Base-by-base conservation (phyloP, 1,140 invertebrate species). In the Scaptomyza graminum region DNA sequence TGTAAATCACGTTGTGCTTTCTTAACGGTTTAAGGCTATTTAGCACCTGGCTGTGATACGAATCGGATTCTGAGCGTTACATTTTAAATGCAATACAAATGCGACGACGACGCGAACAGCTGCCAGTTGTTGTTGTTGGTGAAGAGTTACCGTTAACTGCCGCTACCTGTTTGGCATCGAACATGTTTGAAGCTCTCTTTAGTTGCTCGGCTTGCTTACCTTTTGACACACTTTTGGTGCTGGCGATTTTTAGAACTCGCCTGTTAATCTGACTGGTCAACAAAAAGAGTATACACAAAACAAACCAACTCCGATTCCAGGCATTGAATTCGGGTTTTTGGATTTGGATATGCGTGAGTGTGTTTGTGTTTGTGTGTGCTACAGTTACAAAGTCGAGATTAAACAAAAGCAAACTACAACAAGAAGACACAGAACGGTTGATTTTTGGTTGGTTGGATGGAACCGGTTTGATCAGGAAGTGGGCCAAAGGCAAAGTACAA, bases 231-330 rank as follows among this genome's bases (percentile, higher is more conserved):
- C 73, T 78, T 78, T 75, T 73, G 60, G 37, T 41, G 60, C 49
- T 70, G 64, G 37, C 64, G 47, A 55, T 63, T 88, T 79, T 87
- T 87, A 87, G 79, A 88, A 71, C 75, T 64, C 65, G 70, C 34
- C 67, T 87, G 83, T 71, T 88, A 87, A 87, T 87, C 83, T 65
- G 64, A 52, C 47, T 76, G 83, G 79, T 76, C 83, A 87, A 87
- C 83, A 22, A 82, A 82, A 43, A 43, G 43, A 46, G 63, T 37
- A 47, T 47, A 39, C 49, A n/a, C n/a, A n/a, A n/a, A 41, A 55
- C 5, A 41, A n/a, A 13, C 59, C 75, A 52, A 49, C 15, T 71
- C 16, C 43, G 56, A 68, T 61, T 65, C 59, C 39, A 44, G 54
- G 43, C n/a, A 61, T 44, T 55, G 31, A 46, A 47, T 71, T 64